Base-by-base conservation (phyloP, 2,113 vertebrate genomes). In the Hydropotes inermis region DNA sequence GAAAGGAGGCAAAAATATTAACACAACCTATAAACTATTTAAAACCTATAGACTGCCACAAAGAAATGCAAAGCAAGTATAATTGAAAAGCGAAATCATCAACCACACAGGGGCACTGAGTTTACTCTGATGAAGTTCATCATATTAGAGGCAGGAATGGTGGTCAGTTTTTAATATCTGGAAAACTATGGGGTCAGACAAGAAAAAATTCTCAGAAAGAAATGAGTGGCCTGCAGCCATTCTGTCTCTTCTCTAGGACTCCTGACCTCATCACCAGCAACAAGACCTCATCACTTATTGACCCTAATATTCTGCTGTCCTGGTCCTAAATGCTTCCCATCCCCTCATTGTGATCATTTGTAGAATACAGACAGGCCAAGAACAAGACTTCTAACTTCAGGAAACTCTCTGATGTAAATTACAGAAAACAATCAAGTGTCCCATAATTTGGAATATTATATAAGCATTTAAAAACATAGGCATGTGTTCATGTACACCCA, bases 41-140 rank as follows among this genome's bases (percentile, higher is more conserved):
- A 97, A 89, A 79, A 93, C 78, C 94, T 87, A 94, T 36, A 84
- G 57, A 89, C 78, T 91, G 70, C 45, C 86, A 64, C 94, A 94
- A 89, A 98, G 89, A 91, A 97, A 97, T 95, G 83, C 78, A 96
- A 95, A 95, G n/a, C n/a, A 97, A 11, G 12, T 76, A 79, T 95
- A 96, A 95, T 93, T n/a, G 54, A 88, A 94, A 86, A 96, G 74
- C 50, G 91, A 95, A 91, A 67, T 82, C 23, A n/a, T 70, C 81
- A 76, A 23, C 61, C 79, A 96, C 50, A 93, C 21, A 96, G 28
- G 52, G 55, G 11, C 14, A 47, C 0, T 97, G 91, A 61, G 15
- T 87, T 97, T 88, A 83, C 83, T 78, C 43, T 55, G 64, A 87
- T 45, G 52, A 90, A 95, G 28, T 64, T 57, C 91, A 54, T 43